phyloP scores from a whole-genome alignment of 1,140 invertebrate species.

The Eriosoma lanigerum region DNA sequence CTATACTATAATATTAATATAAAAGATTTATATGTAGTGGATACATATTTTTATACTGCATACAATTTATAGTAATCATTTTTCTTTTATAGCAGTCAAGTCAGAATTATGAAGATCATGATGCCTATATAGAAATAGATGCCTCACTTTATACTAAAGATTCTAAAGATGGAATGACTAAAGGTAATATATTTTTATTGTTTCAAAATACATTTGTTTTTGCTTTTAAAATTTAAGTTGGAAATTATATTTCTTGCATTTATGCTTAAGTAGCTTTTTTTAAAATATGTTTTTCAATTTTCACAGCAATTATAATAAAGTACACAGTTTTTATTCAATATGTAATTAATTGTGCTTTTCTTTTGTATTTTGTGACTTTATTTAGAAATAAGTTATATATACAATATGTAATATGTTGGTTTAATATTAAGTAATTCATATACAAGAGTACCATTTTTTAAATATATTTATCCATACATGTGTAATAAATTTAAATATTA shows the following conservation, averaged over 20 bases:
- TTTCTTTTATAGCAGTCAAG: constrained; percentile 19
- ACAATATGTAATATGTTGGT: neutral
- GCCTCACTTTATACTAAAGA: constrained; percentile 37
- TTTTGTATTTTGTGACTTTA: constrained; percentile 21
- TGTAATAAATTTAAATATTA: too few relatives aligned
- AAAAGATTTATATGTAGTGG: too few relatives aligned
- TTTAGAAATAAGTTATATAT: neutral
- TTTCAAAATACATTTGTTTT: neutral
- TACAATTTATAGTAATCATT: neutral
- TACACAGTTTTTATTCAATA: constrained; percentile 3
- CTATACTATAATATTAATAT: too few relatives aligned
- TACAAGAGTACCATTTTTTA: neutral
- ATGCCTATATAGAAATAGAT: constrained; percentile 39
- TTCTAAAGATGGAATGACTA: constrained; percentile 44
- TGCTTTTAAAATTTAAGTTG: constrained; percentile 16
- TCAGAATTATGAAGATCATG: constrained; percentile 44
- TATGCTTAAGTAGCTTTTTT: constrained; percentile 48
- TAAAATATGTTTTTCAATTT: constrained; percentile 1
- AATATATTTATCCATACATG: neutral
- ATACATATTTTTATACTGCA: too few relatives aligned
- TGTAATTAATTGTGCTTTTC: constrained; percentile 50
- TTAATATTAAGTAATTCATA: neutral
- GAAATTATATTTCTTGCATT: constrained; percentile 26
- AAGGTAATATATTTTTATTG: constrained; percentile 43
- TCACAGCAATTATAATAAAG: constrained; percentile 16